Conservation (phyloP, 2,797 vertebrate species). For the Pseudochromis fuscus region DNA sequence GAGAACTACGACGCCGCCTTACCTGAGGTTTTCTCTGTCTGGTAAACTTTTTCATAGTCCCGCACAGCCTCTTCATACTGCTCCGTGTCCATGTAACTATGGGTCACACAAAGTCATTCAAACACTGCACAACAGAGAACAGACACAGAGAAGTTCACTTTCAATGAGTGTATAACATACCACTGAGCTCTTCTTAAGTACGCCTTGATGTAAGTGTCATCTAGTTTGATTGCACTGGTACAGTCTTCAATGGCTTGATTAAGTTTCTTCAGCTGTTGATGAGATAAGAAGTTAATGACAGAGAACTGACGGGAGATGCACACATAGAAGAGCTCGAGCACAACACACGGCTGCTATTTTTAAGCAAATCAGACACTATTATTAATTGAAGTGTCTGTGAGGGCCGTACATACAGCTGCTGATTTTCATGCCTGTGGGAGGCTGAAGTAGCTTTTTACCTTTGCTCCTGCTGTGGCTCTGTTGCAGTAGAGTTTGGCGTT, state of each 20-base stretch:
- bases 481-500: slow-evolving; percentile 98
- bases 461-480: slow-evolving; percentile 93
- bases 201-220: slow-evolving; percentile 93
- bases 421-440: not conserved
- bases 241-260: slow-evolving; percentile 95
- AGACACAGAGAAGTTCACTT: not conserved
- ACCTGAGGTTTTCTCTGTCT: slow-evolving; percentile 98
- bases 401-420: not conserved
- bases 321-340: not conserved
- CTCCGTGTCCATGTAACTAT: slow-evolving; percentile 94
- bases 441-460: slow-evolving; percentile 82
- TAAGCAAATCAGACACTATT: not conserved
- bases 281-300: slow-evolving; percentile 10
- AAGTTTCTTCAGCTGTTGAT: slow-evolving; percentile 90
- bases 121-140: slow-evolving; percentile 19
- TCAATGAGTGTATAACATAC: slow-evolving; percentile 54
- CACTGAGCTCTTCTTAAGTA: slow-evolving; percentile 95
- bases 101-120: slow-evolving; percentile 48
- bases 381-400: not conserved
- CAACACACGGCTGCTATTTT: not conserved
- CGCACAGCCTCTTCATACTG: slow-evolving; percentile 96
- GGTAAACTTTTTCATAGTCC: slow-evolving; percentile 97
- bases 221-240: slow-evolving; percentile 92
- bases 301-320: slow-evolving; percentile 2
- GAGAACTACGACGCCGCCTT: slow-evolving; percentile 14